Base-by-base conservation (phyloP, 2,888 invertebrate species). In the Cryptus viduatorius region DNA sequence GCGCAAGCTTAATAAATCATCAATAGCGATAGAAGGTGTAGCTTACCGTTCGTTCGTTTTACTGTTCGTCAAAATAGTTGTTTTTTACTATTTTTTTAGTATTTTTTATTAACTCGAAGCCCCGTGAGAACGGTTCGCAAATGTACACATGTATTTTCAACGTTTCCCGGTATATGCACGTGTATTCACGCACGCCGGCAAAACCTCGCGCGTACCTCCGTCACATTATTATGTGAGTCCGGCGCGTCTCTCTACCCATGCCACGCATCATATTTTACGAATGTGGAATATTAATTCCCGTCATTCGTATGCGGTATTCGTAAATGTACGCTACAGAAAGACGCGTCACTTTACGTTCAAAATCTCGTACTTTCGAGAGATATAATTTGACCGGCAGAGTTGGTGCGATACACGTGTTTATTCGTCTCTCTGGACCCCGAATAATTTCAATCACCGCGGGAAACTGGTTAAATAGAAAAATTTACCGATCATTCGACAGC, bases 201-300 rank as follows among this genome's bases (percentile, higher is more conserved):
- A 59, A 59, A 67, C n/a, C 37, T 53, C 59, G n/a, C 44, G 44
- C 14, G 37, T 12, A 19, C 19, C n/a, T n/a, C n/a, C 19, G 53
- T 12, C 53, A 42, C 29, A 53, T 4, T 69, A 67, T 69, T 50
- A 71, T 61, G 73, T 73, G 73, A 73, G 29, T 48, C 44, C 31
- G 10, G 16, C 16, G 61, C 31, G 44, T 44, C 59, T 72, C 44
- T 64, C 72, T 50, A 56, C 53, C n/a, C 48, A 69, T 50, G 68
- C 76, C 77, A 37, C 78, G 79, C 82, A 78, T 87, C 80, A 85
- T 90, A 90, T 89, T 88, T 90, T 90, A 90, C 91, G 88, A 86
- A 89, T 86, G 88, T 87, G 86, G 89, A 90, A 91, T 91, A 91
- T 90, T 90, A 91, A 91, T 90, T 90, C 85, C 75, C 89, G 88